Conservation (phyloP, 1,140 invertebrate genomes). For the Brachionus paranguensis region DNA sequence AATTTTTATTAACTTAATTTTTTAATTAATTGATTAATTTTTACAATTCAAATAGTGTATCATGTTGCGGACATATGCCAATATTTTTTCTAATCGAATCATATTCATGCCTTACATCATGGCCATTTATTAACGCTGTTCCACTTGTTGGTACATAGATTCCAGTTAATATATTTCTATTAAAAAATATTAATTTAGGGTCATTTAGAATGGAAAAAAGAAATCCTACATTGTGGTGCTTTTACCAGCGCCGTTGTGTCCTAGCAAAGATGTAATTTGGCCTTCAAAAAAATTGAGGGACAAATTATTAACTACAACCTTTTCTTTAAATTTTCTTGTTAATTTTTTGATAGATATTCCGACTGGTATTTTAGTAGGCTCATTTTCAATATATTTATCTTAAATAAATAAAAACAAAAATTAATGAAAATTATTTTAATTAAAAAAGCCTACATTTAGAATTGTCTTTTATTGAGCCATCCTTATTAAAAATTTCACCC, state of each 20-base stretch:
- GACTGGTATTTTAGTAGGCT: constrained; percentile 41
- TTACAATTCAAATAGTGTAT: constrained; percentile 61
- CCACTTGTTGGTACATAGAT: constrained; percentile 66
- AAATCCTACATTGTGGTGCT: constrained; percentile 59
- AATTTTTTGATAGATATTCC: constrained; percentile 47
- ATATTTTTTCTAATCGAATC: constrained; percentile 56
- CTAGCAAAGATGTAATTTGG: constrained; percentile 60
- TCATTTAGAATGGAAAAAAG: neutral
- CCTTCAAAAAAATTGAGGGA: constrained; percentile 65
- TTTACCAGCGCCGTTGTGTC: constrained; percentile 63
- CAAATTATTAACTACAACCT: constrained; percentile 62
- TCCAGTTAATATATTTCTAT: constrained; percentile 72
- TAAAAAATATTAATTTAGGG: neutral
- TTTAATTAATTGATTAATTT: neutral
- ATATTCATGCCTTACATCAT: constrained; percentile 61
- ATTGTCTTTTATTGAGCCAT: constrained; percentile 9
- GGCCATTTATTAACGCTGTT: constrained; percentile 69
- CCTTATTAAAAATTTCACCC: constrained; percentile 8
- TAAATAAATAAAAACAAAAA: neutral
- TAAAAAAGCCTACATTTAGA: neutral
- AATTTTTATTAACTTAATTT: neutral
- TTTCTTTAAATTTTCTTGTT: constrained; percentile 46
- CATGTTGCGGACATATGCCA: constrained; percentile 64
- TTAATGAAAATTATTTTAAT: neutral
- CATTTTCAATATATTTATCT: constrained; percentile 35